Percentiles rank a stretch among this genome's conserved stretches.
Conservation (phyloP, 2,113 vertebrate genomes). For the Phrynosoma blainvillii region DNA sequence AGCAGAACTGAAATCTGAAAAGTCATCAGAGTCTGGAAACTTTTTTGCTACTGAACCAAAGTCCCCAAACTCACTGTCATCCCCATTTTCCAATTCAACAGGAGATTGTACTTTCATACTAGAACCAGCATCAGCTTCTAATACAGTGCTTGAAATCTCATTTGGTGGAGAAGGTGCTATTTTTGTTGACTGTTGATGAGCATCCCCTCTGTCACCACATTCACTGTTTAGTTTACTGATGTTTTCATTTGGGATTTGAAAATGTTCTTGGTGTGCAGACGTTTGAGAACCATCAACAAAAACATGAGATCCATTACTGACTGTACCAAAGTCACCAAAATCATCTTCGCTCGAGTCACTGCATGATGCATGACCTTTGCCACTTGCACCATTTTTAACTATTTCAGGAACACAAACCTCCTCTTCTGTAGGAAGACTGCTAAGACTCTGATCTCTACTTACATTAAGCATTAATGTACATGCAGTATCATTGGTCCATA, state of each 20-base stretch:
- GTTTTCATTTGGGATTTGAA: constrained; percentile 65
- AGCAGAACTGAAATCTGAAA: constrained; percentile 94
- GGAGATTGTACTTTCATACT: constrained; percentile 53
- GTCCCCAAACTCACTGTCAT: constrained; percentile 73
- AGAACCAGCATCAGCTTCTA: constrained; percentile 55
- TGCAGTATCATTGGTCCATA: constrained; percentile 45
- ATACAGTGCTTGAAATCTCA: constrained; percentile 57
- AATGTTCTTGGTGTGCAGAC: constrained; percentile 66
- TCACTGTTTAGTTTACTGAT: constrained; percentile 70
- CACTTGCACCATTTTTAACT: constrained; percentile 61
- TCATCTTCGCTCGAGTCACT: constrained; percentile 71
- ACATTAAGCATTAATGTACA: constrained; percentile 51
- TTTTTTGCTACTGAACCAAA: constrained; percentile 77
- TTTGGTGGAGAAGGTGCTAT: constrained; percentile 66
- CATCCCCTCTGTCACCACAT: constrained; percentile 71
- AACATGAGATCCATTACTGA: constrained; percentile 72
- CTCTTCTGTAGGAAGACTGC: constrained; percentile 59
- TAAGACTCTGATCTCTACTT: constrained; percentile 51
- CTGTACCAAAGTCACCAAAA: constrained; percentile 85
- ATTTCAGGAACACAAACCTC: constrained; percentile 52
- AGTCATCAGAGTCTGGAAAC: constrained; percentile 89
- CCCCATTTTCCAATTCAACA: constrained; percentile 70
- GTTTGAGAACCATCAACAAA: constrained; percentile 61
- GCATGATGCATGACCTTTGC: constrained; percentile 69
- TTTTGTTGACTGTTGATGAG: constrained; percentile 70